Conservation (phyloP, 2,888 invertebrate genomes). For the Protodeltote pygarga region DNA sequence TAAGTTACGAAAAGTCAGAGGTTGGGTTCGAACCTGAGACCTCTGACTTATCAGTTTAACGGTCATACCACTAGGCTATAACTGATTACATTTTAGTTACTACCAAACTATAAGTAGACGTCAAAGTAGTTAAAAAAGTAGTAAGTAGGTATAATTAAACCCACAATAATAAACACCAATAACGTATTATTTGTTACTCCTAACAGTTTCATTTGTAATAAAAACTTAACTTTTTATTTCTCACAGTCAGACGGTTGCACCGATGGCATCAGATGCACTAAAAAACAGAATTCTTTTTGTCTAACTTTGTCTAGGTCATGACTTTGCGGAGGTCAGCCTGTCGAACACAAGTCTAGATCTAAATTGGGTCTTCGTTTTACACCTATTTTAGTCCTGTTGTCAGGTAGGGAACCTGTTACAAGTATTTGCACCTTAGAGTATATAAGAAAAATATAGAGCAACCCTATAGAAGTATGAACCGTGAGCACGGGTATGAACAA, state of each 20-base stretch:
- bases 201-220: slow-evolving; percentile 2
- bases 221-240: slow-evolving; percentile 17
- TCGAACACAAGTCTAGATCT: slow-evolving; percentile 46
- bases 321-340: slow-evolving; percentile 65
- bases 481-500: too few relatives aligned
- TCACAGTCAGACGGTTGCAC: slow-evolving; percentile 10
- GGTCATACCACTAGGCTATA: too few relatives aligned
- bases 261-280: slow-evolving; percentile 10
- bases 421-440: slow-evolving; percentile 10
- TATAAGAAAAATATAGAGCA: too few relatives aligned
- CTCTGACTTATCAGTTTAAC: too few relatives aligned
- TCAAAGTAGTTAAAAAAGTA: too few relatives aligned
- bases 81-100: too few relatives aligned
- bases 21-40: too few relatives aligned
- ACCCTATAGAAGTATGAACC: too few relatives aligned
- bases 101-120: too few relatives aligned
- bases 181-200: neutral
- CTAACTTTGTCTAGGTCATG: slow-evolving; percentile 64
- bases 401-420: slow-evolving; percentile 30
- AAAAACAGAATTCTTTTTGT: slow-evolving; percentile 45
- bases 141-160: too few relatives aligned
- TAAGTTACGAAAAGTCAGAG: too few relatives aligned
- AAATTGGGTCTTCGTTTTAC: slow-evolving; percentile 55
- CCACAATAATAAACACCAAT: too few relatives aligned
- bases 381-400: slow-evolving; percentile 33